Evolutionary conservation across 2,888 invertebrate genomes (phyloP), one percentile per base, ranked within the genome.

Genomic region (Allacma fusca): DNA sequence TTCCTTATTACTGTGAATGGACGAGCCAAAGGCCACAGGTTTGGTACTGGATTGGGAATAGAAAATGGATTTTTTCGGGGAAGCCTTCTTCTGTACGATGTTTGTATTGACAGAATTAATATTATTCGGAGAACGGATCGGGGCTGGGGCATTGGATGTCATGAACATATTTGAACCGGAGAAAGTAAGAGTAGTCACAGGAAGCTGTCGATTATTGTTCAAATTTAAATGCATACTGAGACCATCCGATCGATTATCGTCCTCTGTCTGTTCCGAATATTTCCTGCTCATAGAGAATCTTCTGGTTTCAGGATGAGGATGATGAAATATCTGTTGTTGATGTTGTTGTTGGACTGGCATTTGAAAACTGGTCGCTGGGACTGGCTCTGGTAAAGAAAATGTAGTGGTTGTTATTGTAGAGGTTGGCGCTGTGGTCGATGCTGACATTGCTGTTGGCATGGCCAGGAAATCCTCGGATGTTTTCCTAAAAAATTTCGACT

Each of bases 181-280:
- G 57, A 84, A 84, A 0, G 83, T 83, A 21, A 84, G 73, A 2
- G 84, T 84, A 0, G 84, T 84, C 4, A 83, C 81, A 0, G 83
- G 83, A 24, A 83, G 71, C 44, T 81, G 83, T 34, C 77, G 40
- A 21, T 68, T 69, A 26, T 40, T 69, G 16, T 67, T 23, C 21
- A 68, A 24, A 57, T 69, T 75, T 57, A 68, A 50, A 23, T 69
- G 57, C 68, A 69, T 69, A 40, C 24, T 74, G 28, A 74, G 24
- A 19, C 67, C 67, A 26, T 74, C 74, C 0, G n/a, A 26, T 9
- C 65, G 40, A 24, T 24, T 62, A 0, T n/a, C 24, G n/a, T 77
- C 77, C 21, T 77, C 77, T 1, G 44, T 26, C n/a, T 77, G 65
- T 26, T 64, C 70, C 28, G 70, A 64, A 67, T 77, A 77, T 57